phyloP scores from a whole-genome alignment of 2,888 invertebrate species.

The Drosophila rellima region DNA sequence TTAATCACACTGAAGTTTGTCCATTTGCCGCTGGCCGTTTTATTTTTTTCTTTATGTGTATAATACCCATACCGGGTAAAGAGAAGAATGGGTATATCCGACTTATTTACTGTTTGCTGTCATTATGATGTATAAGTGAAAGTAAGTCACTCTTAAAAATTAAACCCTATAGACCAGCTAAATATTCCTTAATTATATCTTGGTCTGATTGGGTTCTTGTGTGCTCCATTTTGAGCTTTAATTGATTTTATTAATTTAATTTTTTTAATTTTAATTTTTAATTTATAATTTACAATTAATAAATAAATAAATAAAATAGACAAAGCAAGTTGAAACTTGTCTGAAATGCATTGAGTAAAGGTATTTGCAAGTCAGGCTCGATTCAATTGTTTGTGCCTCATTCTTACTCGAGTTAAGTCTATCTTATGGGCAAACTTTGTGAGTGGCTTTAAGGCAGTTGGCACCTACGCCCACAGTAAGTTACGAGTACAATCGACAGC shows the following conservation, averaged over 20 bases:
- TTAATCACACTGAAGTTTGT: slow-evolving; percentile 71
- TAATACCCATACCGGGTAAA: slow-evolving; percentile 5
- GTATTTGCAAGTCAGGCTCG: slow-evolving; percentile 8
- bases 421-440: slow-evolving; percentile 63
- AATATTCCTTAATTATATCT: too few species aligned
- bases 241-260: too few species aligned
- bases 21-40: slow-evolving; percentile 58
- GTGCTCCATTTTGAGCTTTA: too few species aligned
- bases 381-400: neutral
- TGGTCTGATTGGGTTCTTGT: too few species aligned
- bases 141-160: neutral
- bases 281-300: too few species aligned
- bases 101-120: neutral
- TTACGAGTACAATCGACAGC: slow-evolving; percentile 68
- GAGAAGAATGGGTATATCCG: neutral
- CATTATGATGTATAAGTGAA: too few species aligned
- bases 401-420: slow-evolving; percentile 29
- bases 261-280: too few species aligned
- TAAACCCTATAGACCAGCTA: too few species aligned
- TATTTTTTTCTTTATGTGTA: slow-evolving; percentile 27
- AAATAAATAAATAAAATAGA: too few species aligned
- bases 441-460: slow-evolving; percentile 67
- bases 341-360: neutral
- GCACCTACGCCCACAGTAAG: slow-evolving; percentile 64
- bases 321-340: neutral